Evolutionary conservation across 2,797 vertebrate genomes (phyloP).

Genomic region (Synanceia verrucosa): DNA sequence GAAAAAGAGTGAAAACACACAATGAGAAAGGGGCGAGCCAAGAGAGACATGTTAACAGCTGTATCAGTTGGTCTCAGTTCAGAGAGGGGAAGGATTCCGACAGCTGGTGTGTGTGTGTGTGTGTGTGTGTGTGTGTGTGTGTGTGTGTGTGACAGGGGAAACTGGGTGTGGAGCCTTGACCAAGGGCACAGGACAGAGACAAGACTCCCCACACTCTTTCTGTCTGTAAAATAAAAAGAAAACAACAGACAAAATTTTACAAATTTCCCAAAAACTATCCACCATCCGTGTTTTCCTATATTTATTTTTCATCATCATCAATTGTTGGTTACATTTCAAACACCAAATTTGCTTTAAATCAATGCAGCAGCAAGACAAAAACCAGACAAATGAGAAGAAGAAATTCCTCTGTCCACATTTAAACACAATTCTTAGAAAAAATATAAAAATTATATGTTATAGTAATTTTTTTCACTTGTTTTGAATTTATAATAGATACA

Average conservation of each 20-base stretch:
- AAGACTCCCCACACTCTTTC: constrained; percentile 49
- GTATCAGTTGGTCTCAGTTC: constrained; percentile 87
- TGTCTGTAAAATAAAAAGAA: constrained; percentile 54
- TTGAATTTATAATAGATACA: not conserved
- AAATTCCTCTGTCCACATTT: not conserved
- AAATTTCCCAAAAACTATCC: not conserved
- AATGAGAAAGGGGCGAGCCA: constrained; percentile 60
- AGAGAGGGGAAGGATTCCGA: constrained; percentile 85
- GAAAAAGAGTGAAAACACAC: constrained; percentile 51
- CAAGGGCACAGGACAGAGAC: constrained; percentile 68
- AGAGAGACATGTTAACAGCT: constrained; percentile 75
- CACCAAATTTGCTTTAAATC: not conserved
- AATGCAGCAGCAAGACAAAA: not conserved
- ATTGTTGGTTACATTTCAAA: constrained; percentile 6
- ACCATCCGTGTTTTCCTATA: not conserved
- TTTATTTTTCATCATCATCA: not conserved
- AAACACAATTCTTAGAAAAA: not conserved
- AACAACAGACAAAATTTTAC: constrained; percentile 20
- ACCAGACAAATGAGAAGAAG: not conserved
- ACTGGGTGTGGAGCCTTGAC: constrained; percentile 74
- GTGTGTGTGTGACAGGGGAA: constrained; percentile 19
- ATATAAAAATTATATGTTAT: no score
- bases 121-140: constrained; percentile 41
- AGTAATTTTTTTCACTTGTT: not conserved
- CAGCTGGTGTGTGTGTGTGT: constrained; percentile 72